These are phyloP conservation scores for Crotophaga sulcirostris DNA, from an alignment of 2,113 vertebrate genomes.

Conservation along the genomic window DNA sequence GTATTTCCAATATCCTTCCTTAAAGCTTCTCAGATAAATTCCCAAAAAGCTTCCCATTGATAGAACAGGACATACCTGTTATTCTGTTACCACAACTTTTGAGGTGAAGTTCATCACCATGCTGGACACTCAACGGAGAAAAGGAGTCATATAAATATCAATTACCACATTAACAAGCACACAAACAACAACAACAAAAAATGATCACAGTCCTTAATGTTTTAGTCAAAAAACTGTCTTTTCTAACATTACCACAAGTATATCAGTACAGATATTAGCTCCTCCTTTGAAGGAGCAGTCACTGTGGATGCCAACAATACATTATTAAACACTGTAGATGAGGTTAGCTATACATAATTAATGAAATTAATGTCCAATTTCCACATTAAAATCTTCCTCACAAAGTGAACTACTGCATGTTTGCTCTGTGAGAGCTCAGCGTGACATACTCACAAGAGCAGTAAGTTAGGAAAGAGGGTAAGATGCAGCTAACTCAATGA, in stretches of 20 bases:
- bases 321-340: background rate
- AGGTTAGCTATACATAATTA: background rate
- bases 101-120: background rate
- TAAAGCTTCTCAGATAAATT: background rate
- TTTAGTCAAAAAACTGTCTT: background rate
- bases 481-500: background rate
- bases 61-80: background rate
- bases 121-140: background rate
- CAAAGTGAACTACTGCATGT: background rate
- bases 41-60: background rate
- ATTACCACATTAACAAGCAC: background rate
- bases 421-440: background rate
- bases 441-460: background rate
- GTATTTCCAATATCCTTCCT: background rate
- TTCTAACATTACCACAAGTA: background rate
- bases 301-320: background rate
- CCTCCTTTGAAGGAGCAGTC: background rate
- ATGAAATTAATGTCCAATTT: background rate
- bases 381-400: background rate
- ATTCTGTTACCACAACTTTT: background rate
- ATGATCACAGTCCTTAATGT: background rate
- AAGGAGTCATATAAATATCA: background rate
- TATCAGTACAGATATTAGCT: background rate
- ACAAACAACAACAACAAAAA: background rate
- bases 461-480: background rate